Base-by-base conservation (phyloP, 2,113 vertebrate species). In the human (Homo sapiens) region DNA sequence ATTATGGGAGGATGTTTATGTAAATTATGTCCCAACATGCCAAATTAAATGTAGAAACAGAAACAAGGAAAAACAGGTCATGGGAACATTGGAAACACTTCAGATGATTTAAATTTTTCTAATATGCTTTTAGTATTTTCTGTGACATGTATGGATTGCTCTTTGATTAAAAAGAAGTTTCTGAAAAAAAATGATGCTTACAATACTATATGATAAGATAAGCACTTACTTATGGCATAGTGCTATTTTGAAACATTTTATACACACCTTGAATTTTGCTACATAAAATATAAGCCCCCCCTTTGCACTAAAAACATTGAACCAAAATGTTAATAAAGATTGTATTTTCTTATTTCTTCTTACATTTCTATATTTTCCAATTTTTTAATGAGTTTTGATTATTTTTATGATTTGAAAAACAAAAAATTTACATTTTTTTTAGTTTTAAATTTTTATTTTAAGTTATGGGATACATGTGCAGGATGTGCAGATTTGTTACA, bases 201-300 rank as follows among this genome's bases (percentile, higher is more conserved):
- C 18, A 38, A 66, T 68, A 68, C 14, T 16, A 30, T 38, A 8
- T 86, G 22, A 25, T 66, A 75, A 90, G 35, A 73, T 72, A 32
- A 66, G 92, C 45, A 80, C 17, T 78, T 83, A 52, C 16, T 90
- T 43, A 32, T 32, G 43, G 32, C 8, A 45, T 84, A 11, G 0
- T 93, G 83, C 68, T 66, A 45, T 93, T 93, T 72, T 50, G 50
- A 86, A 95, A 64, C 30, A 86, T 94, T 89, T 88, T 68, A 75
- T 27, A 78, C 43, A 57, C 1, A 32, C 25, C 13, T 61, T n/a
- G 5, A 82, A 40, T 90, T 68, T 82, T 84, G 8, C 6, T 73
- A 4, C 52, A 43, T 50, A 64, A 88, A 68, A 76, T 40, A 76
- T 48, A 73, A 75, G 70, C 16, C 3, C 7, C 3, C 7, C 3